Conservation (phyloP, 1,140 invertebrate species). For the Colletes gigas region DNA sequence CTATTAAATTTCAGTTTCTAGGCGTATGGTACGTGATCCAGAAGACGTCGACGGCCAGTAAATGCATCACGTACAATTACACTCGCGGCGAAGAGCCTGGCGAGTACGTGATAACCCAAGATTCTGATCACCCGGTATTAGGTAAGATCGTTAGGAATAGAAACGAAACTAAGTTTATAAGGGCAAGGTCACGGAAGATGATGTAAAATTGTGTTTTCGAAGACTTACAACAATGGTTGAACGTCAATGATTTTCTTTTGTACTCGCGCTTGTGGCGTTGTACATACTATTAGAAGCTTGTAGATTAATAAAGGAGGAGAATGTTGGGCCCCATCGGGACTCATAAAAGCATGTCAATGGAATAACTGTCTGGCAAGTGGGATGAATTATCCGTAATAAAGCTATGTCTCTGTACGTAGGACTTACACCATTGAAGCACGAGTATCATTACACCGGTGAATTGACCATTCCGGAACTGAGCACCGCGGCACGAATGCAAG, state of each 20-base stretch:
- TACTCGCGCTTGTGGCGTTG: not conserved
- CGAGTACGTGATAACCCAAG: slow-evolving; percentile 86
- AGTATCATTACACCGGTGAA: slow-evolving; percentile 88
- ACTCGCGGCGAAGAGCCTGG: slow-evolving; percentile 85
- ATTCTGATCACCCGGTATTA: slow-evolving; percentile 86
- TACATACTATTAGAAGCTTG: slow-evolving; percentile 21
- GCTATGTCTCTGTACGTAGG: slow-evolving; percentile 81
- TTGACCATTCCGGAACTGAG: slow-evolving; percentile 85
- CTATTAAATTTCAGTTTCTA: slow-evolving; percentile 83
- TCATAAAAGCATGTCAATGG: slow-evolving; percentile 68
- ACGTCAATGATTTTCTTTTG: not conserved
- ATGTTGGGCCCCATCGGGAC: slow-evolving; percentile 38
- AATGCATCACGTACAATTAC: slow-evolving; percentile 91
- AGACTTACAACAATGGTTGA: not conserved
- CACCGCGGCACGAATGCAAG: slow-evolving; percentile 87
- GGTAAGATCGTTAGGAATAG: slow-evolving; percentile 62
- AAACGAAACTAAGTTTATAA: not conserved
- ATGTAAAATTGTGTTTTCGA: not conserved
- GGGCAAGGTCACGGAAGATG: not conserved
- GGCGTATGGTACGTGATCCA: slow-evolving; percentile 92
- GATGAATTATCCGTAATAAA: slow-evolving; percentile 68
- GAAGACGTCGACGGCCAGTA: slow-evolving; percentile 90
- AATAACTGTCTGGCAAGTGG: slow-evolving; percentile 73
- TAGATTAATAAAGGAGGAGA: slow-evolving; percentile 52
- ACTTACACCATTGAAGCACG: slow-evolving; percentile 86